Evolutionary conservation across 35 echinoderm and acorn worm genomes (phyloP), one percentile per base, ranked within the genome.

Genomic region (Apostichopus parvimensis): DNA sequence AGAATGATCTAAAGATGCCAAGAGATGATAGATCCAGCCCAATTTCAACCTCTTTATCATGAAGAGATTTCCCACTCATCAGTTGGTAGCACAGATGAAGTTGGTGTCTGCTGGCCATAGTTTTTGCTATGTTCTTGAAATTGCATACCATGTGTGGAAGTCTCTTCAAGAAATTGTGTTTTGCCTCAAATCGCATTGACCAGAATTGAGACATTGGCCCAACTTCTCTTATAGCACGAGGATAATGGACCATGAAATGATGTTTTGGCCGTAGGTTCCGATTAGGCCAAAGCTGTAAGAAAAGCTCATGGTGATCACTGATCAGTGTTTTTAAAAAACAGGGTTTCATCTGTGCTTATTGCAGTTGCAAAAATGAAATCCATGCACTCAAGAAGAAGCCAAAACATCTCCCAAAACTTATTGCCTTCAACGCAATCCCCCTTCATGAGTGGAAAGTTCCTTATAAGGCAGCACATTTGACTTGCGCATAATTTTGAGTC

Each of bases 221-320:
- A 87, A 87, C 8, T 26, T 72, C 73, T 57, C 73, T 58, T 5
- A 95, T 92, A 4, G 52, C 83, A 26, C 25, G 56, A 1, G 94
- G 90, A 58, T 95, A 95, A 58, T 95, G 94, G 52, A 89, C 57
- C 90, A 92, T 95, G 55, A 92, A 95, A 77, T 95, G 94, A 56
- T 95, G 94, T 60, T 92, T 95, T 6, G 94, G 94, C 79, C 71
- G n/a, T 4, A 92, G 7, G 3, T 28, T 9, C 8, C 54, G 78
- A 17, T 11, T 34, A 10, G 79, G 91, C 72, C 84, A 92, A 54
- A 57, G 26, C 52, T 71, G 24, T 12, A 71, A 54, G 25, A 85
- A 83, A 17, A 84, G 15, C 6, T 15, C 56, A 23, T 92, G 91
- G 13, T 92, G 80, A 45, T 92, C 80, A 45, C 25, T 78, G 82